Base-by-base conservation (phyloP, 2,113 vertebrate genomes). In the Ornithorhynchus anatinus region DNA sequence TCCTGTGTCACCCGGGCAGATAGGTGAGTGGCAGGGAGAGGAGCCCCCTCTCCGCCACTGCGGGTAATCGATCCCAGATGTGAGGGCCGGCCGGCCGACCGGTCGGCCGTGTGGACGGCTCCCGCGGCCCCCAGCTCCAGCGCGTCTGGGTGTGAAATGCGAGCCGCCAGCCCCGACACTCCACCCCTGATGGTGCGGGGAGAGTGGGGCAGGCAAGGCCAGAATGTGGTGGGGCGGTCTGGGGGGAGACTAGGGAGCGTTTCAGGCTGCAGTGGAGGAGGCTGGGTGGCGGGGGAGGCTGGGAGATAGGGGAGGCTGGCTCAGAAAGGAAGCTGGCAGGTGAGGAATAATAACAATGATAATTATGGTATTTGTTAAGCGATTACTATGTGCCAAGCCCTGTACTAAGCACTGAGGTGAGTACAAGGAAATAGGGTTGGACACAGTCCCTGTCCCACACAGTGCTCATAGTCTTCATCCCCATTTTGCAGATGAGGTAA, bases 51-150 rank as follows among this genome's bases (percentile, higher is more conserved):
- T 78, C 79, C 85, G 93, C 91, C 92, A 86, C 90, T 42, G 84
- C 78, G 84, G 63, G 84, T 95, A 94, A 96, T 95, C 9, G 75
- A 84, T 93, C 84, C 94, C 94, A 95, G 89, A 94, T 95, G 94
- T 86, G 50, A 42, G 9, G 36, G 79, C 77, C 89, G 92, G 89
- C 89, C 6, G 14, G 13, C 19, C 6, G 54, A 83, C 86, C 68
- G 3, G 7, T 75, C 69, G 19, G 38, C 77, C 81, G 80, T 54
- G n/a, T 17, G 3, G 2, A 12, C 2, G 50, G 63, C 85, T 72
- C 68, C 87, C 31, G 57, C 78, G 29, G 65, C 48, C 65, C 64
- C 61, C 33, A 22, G 29, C 14, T 0, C 31, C 23, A 48, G 10
- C 15, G 10, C 15, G 25, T 65, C 80, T 72, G 80, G 72, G 80